phyloP scores from a whole-genome alignment of 1,140 invertebrate species.

The Apolygus lucorum region DNA sequence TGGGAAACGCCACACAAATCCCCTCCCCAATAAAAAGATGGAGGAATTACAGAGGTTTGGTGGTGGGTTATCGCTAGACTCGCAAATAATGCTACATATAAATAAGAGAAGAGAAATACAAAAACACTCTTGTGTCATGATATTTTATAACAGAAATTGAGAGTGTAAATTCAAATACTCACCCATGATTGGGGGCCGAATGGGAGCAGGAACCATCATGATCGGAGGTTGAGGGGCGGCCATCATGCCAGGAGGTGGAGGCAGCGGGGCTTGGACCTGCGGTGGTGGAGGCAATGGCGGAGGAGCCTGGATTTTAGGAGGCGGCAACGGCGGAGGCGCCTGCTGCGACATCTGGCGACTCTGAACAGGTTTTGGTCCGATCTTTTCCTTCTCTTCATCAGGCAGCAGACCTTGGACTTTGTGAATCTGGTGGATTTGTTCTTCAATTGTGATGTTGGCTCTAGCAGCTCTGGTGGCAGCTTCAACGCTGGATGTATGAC shows the following conservation, averaged over 20 bases:
- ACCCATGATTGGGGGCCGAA: conserved; percentile 39
- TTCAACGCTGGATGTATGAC: conserved; percentile 91
- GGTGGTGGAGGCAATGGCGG: conserved; percentile 33
- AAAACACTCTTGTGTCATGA: too few species aligned
- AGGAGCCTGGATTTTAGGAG: conserved; percentile 34
- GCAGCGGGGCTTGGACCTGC: conserved; percentile 32
- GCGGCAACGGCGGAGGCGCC: conserved; percentile 30
- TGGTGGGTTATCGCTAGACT: too few species aligned
- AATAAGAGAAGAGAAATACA: too few species aligned
- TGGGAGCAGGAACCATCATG: conserved; percentile 51
- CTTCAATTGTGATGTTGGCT: conserved; percentile 91
- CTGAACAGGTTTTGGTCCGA: conserved; percentile 66
- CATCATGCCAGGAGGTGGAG: conserved; percentile 39
- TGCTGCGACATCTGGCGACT: conserved; percentile 30
- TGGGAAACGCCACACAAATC: too few species aligned
- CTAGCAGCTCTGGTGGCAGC: conserved; percentile 82
- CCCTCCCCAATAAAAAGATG: too few species aligned
- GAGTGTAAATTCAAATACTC: too few species aligned
- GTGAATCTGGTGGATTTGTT: conserved; percentile 95
- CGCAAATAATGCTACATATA: too few species aligned
- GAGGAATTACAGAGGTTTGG: too few species aligned
- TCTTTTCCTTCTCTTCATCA: conserved; percentile 90
- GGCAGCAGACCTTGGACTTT: conserved; percentile 87
- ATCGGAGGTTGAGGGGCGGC: conserved; percentile 45
- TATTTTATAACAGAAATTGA: too few species aligned